A percentile compares a stretch with the other conserved stretches of the same genome.
Evolutionary conservation across 1,140 invertebrate species (phyloP).

Genomic region (Rhyacophila brunnea): DNA sequence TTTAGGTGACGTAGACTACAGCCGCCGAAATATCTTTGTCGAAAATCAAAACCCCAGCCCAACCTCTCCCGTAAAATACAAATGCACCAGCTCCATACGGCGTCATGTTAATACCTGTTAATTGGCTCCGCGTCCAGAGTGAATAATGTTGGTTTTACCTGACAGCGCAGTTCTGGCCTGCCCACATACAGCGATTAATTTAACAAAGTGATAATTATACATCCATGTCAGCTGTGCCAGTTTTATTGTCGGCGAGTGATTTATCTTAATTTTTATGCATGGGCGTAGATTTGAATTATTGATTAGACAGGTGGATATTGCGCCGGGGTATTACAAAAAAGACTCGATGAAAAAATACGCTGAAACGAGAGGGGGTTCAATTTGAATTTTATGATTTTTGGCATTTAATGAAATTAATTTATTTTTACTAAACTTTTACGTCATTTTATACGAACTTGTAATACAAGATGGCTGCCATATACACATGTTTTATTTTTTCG

Average conservation of each 20-base stretch:
- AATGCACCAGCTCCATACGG: background rate
- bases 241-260: slow-evolving; percentile 16
- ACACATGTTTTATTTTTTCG: no score
- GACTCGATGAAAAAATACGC: background rate
- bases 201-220: slow-evolving; percentile 25
- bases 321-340: background rate
- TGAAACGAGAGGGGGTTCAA: background rate
- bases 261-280: slow-evolving; percentile 15
- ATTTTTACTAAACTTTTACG: no score
- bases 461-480: no score
- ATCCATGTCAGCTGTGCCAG: slow-evolving; percentile 4
- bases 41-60: no score
- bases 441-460: no score
- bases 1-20: no score
- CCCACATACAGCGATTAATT: slow-evolving; percentile 19
- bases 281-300: slow-evolving; percentile 19
- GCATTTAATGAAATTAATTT: no score
- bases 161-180: background rate
- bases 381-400: background rate
- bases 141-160: slow-evolving; percentile 20
- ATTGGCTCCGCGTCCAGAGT: slow-evolving; percentile 10
- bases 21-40: no score
- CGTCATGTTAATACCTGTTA: slow-evolving; percentile 14
- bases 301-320: slow-evolving; percentile 4
- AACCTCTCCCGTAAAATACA: no score